Base-by-base conservation (phyloP, 2,888 invertebrate genomes). In the Tiphia femorata region DNA sequence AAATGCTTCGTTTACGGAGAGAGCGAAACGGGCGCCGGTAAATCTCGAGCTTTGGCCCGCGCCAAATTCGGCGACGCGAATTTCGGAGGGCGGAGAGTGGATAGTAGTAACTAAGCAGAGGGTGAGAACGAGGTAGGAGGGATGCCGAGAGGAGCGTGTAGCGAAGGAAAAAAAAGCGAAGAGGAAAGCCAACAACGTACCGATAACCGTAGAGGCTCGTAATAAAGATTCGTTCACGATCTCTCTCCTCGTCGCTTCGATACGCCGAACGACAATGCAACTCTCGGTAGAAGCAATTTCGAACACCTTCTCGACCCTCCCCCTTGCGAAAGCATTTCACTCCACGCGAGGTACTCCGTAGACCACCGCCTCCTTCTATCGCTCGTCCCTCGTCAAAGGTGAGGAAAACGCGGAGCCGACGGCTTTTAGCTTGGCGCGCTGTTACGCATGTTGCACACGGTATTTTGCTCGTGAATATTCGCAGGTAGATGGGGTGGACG, bases 1-100 rank as follows among this genome's bases (percentile, higher is more conserved):
- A 67, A 67, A 68, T 67, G 64, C 59, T 62, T 67, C 64, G 68
- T 68, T 67, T 64, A 67, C 62, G 57, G 37, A 19, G 61, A 56
- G 50, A 56, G 50, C 64, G 50, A 62, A 67, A 62, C 64, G 64
- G n/a, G 49, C 67, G 54, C 59, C 54, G 63, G 67, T 67, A 67
- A 67, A 67, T 67, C 64, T 68, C 50, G 37, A 2, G 12, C 37
- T 16, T 37, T 33, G 37, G 37, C 19, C 17, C 17, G 25, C 25
- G 5, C 16, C 10, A 37, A 19, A 37, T 10, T 37, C 37, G 19
- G 19, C 17, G 14, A 16, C 17, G 25, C 25, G 25, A n/a, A n/a
- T n/a, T n/a, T n/a, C n/a, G n/a, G n/a, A n/a, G n/a, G 33, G 33
- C 33, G 33, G 2, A 14, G 33, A 12, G n/a, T n/a, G n/a, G n/a